A percentile compares a stretch with the other conserved stretches of the same genome.
phyloP scores from a whole-genome alignment of 2,797 vertebrate genomes.

The Hybognathus amarus region DNA sequence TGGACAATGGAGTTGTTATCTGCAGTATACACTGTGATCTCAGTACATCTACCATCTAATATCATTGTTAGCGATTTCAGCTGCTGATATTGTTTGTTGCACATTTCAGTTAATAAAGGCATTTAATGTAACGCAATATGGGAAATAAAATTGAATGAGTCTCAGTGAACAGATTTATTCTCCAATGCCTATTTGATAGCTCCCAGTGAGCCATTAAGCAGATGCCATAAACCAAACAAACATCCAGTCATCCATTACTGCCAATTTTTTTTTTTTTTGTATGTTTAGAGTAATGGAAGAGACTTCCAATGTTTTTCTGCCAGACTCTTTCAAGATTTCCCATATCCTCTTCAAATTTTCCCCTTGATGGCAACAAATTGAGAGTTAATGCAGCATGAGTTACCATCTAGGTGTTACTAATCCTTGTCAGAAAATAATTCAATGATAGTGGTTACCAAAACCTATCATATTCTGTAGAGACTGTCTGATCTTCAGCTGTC shows the following conservation, averaged over 20 bases:
- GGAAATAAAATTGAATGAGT: background rate
- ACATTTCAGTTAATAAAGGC: background rate
- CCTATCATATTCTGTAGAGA: background rate
- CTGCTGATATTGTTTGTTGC: background rate
- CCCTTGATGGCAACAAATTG: background rate
- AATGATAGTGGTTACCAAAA: background rate
- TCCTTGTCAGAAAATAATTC: background rate
- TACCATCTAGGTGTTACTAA: background rate
- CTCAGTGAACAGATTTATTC: background rate
- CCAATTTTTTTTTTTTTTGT: background rate
- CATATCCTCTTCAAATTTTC: background rate
- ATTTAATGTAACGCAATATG: background rate
- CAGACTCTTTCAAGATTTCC: background rate
- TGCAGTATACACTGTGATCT: conserved; percentile 42
- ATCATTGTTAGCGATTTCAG: background rate
- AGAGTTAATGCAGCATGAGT: background rate
- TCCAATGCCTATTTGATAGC: background rate
- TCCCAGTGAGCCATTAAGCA: conserved; percentile 14
- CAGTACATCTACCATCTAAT: conserved; percentile 40
- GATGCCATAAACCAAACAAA: conserved; percentile 17
- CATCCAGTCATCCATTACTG: background rate
- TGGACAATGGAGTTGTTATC: conserved; percentile 56
- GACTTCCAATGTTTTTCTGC: background rate
- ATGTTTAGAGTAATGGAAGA: background rate
- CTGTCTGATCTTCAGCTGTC: background rate